These are phyloP conservation scores for Lepidurus packardi DNA, from an alignment of 1,140 invertebrate genomes.

Conservation along the genomic window DNA sequence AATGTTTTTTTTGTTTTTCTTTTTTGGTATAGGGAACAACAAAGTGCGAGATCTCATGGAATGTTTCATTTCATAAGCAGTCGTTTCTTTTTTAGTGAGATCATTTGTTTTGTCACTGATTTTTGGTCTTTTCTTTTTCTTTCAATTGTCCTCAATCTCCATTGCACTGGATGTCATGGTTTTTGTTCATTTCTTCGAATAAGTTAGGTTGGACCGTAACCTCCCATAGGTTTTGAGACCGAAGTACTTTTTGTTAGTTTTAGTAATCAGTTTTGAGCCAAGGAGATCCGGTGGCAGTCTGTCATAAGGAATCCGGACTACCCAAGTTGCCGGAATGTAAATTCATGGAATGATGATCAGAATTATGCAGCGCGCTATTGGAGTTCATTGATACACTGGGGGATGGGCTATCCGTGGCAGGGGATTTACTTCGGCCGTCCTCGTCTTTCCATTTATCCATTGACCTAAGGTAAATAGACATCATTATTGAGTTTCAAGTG, in stretches of 20 bases:
- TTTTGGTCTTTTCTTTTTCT: background rate
- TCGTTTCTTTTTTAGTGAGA: background rate
- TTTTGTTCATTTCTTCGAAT: background rate
- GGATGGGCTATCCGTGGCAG: conserved; percentile 26
- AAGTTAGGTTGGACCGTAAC: background rate
- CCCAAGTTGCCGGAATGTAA: conserved; percentile 10
- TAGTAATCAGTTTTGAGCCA: conserved; percentile 10
- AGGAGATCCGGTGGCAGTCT: background rate
- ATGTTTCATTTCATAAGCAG: background rate
- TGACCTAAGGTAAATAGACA: conserved; percentile 54
- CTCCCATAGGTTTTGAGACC: background rate
- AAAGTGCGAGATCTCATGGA: background rate
- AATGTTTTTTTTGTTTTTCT: background rate
- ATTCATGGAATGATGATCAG: conserved; percentile 22
- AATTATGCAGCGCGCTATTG: background rate
- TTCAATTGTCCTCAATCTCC: background rate
- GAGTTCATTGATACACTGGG: conserved; percentile 4
- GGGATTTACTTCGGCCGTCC: conserved; percentile 36
- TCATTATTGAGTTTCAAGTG: background rate
- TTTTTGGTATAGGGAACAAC: conserved; percentile 6
- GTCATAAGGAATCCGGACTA: conserved; percentile 10
- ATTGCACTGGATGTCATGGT: background rate
- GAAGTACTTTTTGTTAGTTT: background rate
- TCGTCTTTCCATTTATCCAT: conserved; percentile 99
- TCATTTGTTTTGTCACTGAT: background rate